A percentile compares a stretch with the other conserved stretches of the same genome.
Conservation (phyloP, 1,140 invertebrate genomes). For the Apocrypta bakeri region DNA sequence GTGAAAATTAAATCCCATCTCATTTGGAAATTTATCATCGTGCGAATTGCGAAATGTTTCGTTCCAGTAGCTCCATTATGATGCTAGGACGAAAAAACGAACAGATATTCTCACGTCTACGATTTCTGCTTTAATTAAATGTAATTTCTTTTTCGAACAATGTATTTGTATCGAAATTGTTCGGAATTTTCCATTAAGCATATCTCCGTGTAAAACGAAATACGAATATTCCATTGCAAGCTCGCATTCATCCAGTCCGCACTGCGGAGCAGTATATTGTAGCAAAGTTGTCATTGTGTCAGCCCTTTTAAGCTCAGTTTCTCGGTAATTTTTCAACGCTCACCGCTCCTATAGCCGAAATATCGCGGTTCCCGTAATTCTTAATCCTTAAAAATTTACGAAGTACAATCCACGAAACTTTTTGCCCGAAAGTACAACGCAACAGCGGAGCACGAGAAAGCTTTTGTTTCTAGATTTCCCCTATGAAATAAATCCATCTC, state of each 20-base stretch:
- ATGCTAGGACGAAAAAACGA: not conserved
- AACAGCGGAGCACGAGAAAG: not conserved
- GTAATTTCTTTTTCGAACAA: no score
- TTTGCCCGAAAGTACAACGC: no score
- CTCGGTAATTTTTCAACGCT: not conserved
- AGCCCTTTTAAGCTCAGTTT: not conserved
- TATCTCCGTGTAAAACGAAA: not conserved
- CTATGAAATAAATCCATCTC: not conserved
- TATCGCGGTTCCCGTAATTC: not conserved
- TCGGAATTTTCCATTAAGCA: no score
- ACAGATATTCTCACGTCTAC: not conserved
- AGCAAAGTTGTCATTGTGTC: not conserved
- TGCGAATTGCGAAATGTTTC: not conserved
- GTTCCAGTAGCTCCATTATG: not conserved
- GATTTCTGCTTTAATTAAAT: no score
- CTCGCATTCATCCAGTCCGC: no score
- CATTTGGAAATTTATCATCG: not conserved
- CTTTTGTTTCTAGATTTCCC: not conserved
- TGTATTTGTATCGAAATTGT: no score
- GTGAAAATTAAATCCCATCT: not conserved
- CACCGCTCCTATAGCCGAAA: not conserved
- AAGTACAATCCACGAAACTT: not conserved
- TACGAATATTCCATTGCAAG: not conserved
- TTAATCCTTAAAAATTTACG: not conserved
- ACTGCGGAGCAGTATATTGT: no score